phyloP scores from a whole-genome alignment of 1,140 invertebrate genomes.

The Phymorhynchus buccinoides region DNA sequence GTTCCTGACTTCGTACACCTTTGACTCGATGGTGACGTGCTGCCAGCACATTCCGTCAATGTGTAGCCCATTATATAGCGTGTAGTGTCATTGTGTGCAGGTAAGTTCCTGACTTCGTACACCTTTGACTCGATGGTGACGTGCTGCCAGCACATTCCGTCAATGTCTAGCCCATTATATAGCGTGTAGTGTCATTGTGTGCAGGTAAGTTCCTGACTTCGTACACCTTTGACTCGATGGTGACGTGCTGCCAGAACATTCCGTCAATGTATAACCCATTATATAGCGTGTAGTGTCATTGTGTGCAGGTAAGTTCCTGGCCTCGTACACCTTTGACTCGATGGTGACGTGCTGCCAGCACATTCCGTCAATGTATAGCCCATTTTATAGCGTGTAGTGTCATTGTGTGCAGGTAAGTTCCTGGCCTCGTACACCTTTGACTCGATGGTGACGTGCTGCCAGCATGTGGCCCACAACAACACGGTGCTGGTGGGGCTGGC shows the following conservation, averaged over 20 bases:
- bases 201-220: constrained; percentile 37
- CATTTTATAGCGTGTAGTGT: no score
- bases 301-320: constrained; percentile 37
- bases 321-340: constrained; percentile 38
- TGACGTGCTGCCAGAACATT: constrained; percentile 20
- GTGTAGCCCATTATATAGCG: no score
- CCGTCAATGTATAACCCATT: no score
- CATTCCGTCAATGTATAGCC: no score
- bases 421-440: constrained; percentile 41
- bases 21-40: no score
- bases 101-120: constrained; percentile 34
- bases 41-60: no score
- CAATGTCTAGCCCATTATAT: no score
- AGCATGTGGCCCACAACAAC: constrained; percentile 13
- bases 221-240: constrained; percentile 33
- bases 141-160: no score
- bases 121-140: constrained; percentile 40
- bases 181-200: no score
- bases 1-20: constrained; percentile 36
- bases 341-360: constrained; percentile 17
- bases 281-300: neutral
- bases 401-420: constrained; percentile 34
- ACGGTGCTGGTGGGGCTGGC: constrained; percentile 31
- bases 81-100: no score
- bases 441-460: constrained; percentile 21